Conservation (phyloP, 2,888 invertebrate genomes). For the Metellina segmentata region DNA sequence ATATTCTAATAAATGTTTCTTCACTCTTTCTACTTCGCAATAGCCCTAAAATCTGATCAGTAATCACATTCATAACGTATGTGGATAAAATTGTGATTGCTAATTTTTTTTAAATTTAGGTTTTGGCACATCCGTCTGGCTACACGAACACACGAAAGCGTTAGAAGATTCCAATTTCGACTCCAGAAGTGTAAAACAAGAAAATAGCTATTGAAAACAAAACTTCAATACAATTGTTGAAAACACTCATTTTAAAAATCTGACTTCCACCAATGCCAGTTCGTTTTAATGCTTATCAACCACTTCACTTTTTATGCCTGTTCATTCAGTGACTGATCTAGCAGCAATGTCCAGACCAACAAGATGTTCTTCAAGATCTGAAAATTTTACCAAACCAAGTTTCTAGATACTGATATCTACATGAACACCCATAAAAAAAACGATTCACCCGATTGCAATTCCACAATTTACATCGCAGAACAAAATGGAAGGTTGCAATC, state of each 20-base stretch:
- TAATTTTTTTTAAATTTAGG: too few relatives aligned
- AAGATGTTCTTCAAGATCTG: constrained; percentile 86
- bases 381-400: constrained; percentile 83
- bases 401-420: constrained; percentile 87
- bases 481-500: too few relatives aligned
- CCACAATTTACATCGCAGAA: too few relatives aligned
- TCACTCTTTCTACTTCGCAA: too few relatives aligned
- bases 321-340: constrained; percentile 86
- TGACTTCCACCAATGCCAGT: constrained; percentile 86
- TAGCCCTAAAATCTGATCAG: too few relatives aligned
- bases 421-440: too few relatives aligned
- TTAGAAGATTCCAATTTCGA: constrained; percentile 81
- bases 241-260: constrained; percentile 85
- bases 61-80: too few relatives aligned
- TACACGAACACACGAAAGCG: constrained; percentile 83
- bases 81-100: too few relatives aligned
- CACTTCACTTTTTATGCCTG: constrained; percentile 88
- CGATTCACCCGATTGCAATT: too few relatives aligned
- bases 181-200: constrained; percentile 78
- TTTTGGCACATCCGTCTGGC: constrained; percentile 84
- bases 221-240: constrained; percentile 85
- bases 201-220: constrained; percentile 81
- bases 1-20: too few relatives aligned
- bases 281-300: constrained; percentile 86
- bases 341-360: constrained; percentile 88